A percentile compares a stretch with the other conserved stretches of the same genome.
Evolutionary conservation across 1,140 invertebrate species (phyloP).

Genomic region (Drosophila willistoni): DNA sequence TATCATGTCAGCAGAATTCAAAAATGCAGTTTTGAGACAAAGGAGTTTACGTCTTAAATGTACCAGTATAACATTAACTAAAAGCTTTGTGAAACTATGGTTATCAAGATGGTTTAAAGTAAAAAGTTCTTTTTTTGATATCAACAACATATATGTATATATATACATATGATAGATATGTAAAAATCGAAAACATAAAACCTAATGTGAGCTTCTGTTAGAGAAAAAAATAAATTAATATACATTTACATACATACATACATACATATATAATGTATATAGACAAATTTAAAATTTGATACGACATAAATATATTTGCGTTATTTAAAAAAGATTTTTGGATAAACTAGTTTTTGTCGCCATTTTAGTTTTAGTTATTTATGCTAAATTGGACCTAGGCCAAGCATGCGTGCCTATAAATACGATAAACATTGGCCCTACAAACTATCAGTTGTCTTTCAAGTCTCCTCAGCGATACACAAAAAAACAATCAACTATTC

Average conservation of each 20-base stretch:
- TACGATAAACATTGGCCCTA: slow-evolving; percentile 29
- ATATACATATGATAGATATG: not conserved
- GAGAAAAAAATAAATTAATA: not conserved
- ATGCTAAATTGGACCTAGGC: slow-evolving; percentile 8
- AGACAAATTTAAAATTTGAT: slow-evolving; percentile 2
- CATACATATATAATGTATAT: too few relatives aligned
- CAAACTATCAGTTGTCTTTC: slow-evolving; percentile 40
- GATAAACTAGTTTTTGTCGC: slow-evolving; percentile 3
- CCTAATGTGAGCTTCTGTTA: not conserved
- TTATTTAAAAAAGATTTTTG: slow-evolving; percentile 1
- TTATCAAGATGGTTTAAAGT: too few relatives aligned
- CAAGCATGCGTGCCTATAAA: slow-evolving; percentile 38
- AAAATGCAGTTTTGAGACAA: too few relatives aligned
- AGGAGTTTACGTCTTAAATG: too few relatives aligned
- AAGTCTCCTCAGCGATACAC: slow-evolving; percentile 42
- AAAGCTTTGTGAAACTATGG: too few relatives aligned
- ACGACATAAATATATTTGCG: not conserved
- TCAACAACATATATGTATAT: not conserved
- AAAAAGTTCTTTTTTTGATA: not conserved
- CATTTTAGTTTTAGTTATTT: slow-evolving; percentile 9
- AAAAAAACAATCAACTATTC: slow-evolving; percentile 16
- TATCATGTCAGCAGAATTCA: too few relatives aligned
- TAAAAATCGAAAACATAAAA: not conserved
- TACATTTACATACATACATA: not conserved
- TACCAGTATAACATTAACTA: too few relatives aligned